Evolutionary conservation across 2,797 vertebrate species (phyloP), one percentile per base, ranked within the genome.

Genomic region (Pantherophis vulpinus): DNA sequence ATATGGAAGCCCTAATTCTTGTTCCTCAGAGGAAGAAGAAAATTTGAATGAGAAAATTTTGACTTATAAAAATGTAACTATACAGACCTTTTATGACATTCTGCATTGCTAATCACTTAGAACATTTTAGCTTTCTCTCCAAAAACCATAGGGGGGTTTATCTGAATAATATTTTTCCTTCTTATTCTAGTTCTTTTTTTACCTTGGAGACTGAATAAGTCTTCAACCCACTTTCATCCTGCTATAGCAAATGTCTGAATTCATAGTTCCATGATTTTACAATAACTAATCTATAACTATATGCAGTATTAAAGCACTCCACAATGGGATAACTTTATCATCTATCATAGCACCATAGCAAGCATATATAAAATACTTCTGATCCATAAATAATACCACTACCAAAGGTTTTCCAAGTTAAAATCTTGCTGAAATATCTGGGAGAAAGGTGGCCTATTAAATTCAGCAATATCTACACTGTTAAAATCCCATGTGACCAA

Each of bases 211-310:
- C 42, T 59, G 16, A 90, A 90, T 51, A 12, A 93, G 89, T 47
- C 54, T 91, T 91, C 90, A 91, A 79, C 20, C 56, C 27, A 63
- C 87, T 58, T 91, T 54, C 37, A 58, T 91, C 32, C 13, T 89
- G 58, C 37, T 86, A 93, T 51, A 86, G 32, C 51, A 91, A 79
- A 91, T 89, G 66, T 86, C 47, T 93, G 87, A 93, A 89, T 93
- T 89, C 90, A 89, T 47, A 89, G n/a, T 93, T 91, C 27, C 86
- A 59, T 86, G 93, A 91, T 89, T 91, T 70, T 27, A 51, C 32
- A 91, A 58, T 91, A 89, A 91, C 74, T 89, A 87, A 91, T 87
- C 90, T 93, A 91, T 89, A 89, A 86, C 93, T 86, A 86, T 89
- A 91, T 89, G 51, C 86, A 58, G 87, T 6, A 32, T 93, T 93